Conservation (phyloP, 2,797 vertebrate genomes). For the Macroramphosus scolopax region DNA sequence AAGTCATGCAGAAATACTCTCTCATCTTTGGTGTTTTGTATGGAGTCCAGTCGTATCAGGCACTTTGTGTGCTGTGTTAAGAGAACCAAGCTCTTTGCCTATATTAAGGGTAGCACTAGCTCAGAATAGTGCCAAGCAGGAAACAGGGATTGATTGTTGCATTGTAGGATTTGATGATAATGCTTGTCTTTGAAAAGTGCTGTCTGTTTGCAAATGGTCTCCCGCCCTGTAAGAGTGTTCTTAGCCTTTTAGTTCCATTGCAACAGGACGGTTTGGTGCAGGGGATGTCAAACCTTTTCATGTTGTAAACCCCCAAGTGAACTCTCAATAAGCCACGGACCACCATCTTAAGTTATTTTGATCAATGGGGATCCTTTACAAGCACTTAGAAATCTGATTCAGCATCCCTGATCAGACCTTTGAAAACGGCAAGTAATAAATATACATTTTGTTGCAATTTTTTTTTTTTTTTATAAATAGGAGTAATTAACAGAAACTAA, state of each 20-base stretch:
- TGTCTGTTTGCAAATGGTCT: constrained; percentile 10
- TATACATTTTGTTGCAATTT: no score
- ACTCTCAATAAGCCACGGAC: no score
- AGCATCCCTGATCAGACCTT: no score
- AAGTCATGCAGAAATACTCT: constrained; percentile 14
- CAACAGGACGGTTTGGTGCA: neutral
- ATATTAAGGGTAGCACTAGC: constrained; percentile 30
- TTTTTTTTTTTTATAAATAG: no score
- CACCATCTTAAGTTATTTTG: no score
- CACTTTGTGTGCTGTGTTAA: constrained; percentile 35
- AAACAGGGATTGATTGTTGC: constrained; percentile 53
- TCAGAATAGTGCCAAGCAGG: constrained; percentile 47
- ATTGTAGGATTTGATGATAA: constrained; percentile 39
- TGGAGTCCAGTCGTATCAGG: constrained; percentile 50
- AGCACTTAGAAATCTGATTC: no score
- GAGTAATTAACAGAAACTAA: no score
- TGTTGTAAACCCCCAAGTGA: no score
- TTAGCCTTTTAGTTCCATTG: neutral
- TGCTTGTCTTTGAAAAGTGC: constrained; percentile 32
- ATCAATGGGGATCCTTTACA: no score
- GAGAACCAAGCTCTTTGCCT: constrained; percentile 31
- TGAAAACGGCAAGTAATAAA: no score
- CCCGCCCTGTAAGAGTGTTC: neutral
- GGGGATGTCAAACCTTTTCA: no score
- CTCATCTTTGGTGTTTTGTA: constrained; percentile 19